Evolutionary conservation across 2,113 vertebrate species (phyloP).

Genomic region (Crotalus horridus): DNA sequence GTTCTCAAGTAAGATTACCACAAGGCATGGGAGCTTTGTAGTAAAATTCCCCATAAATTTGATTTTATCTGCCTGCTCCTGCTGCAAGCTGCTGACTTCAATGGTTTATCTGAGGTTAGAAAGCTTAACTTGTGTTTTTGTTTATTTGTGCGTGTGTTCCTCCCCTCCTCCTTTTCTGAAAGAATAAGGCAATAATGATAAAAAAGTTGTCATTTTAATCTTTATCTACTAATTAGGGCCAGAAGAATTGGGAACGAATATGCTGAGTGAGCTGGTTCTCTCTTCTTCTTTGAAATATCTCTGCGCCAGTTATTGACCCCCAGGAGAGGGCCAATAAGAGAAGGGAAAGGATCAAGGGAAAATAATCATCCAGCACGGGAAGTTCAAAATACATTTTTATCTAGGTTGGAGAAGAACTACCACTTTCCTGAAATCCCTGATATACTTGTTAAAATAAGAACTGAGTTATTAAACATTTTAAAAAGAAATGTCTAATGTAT

Average conservation of each 20-base stretch:
- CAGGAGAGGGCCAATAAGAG: slow-evolving; percentile 48
- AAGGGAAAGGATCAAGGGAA: slow-evolving; percentile 50
- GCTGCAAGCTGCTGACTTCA: slow-evolving; percentile 48
- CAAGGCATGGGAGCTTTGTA: slow-evolving; percentile 49
- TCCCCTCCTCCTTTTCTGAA: slow-evolving; percentile 1
- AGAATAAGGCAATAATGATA: slow-evolving; percentile 37
- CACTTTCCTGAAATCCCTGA: background rate
- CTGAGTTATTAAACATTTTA: slow-evolving; percentile 24
- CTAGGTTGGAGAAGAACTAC: slow-evolving; percentile 6
- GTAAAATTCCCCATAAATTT: slow-evolving; percentile 41
- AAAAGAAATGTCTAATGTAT: background rate
- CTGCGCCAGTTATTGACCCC: background rate
- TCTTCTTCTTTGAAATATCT: slow-evolving; percentile 46
- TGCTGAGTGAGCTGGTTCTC: slow-evolving; percentile 27
- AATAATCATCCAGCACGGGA: slow-evolving; percentile 51
- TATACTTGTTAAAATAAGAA: slow-evolving; percentile 32
- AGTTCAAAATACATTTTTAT: slow-evolving; percentile 47
- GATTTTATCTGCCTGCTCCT: slow-evolving; percentile 36
- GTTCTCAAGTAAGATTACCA: slow-evolving; percentile 56
- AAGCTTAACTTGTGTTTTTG: slow-evolving; percentile 11
- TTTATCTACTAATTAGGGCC: slow-evolving; percentile 51
- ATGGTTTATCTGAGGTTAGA: slow-evolving; percentile 42
- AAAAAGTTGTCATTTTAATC: slow-evolving; percentile 51
- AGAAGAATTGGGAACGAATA: slow-evolving; percentile 12
- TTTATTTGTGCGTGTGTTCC: background rate